Evolutionary conservation across 2,888 invertebrate genomes (phyloP).

Genomic region (Saturnia japonica): DNA sequence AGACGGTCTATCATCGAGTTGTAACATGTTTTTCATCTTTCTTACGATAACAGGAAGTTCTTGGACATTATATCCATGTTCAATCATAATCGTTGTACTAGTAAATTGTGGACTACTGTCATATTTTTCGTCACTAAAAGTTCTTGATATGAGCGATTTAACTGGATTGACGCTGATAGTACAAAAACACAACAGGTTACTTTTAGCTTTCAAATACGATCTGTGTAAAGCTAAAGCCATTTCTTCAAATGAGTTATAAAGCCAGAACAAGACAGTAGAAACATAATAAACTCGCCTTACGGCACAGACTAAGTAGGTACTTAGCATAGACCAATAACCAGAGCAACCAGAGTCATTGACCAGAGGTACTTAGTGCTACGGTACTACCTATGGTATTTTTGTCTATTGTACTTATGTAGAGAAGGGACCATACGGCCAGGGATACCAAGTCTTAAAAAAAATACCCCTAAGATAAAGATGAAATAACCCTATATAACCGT

Average conservation of each 20-base stretch:
- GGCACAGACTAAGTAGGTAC: too few relatives aligned
- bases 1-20: conserved; percentile 47
- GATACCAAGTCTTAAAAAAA: too few relatives aligned
- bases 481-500: too few relatives aligned
- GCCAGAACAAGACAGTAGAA: too few relatives aligned
- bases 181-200: conserved; percentile 47
- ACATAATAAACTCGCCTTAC: too few relatives aligned
- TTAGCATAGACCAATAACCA: too few relatives aligned
- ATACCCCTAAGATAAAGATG: too few relatives aligned
- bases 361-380: too few relatives aligned
- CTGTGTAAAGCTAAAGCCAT: conserved; percentile 66
- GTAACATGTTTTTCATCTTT: conserved; percentile 68
- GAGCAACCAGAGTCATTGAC: too few relatives aligned
- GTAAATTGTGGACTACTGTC: conserved; percentile 57
- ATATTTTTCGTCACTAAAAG: conserved; percentile 58
- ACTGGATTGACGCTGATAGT: conserved; percentile 38
- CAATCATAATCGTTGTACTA: conserved; percentile 81
- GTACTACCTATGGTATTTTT: too few relatives aligned
- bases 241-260: conserved; percentile 19
- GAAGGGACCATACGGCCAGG: too few relatives aligned
- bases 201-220: conserved; percentile 58
- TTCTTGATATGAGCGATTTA: conserved; percentile 39
- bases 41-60: conserved; percentile 86
- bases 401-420: too few relatives aligned
- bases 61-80: conserved; percentile 85